Percentiles rank a stretch among this genome's conserved stretches.
These are phyloP conservation scores for Myathropa florea DNA, from an alignment of 2,888 invertebrate genomes.

Conservation along the genomic window DNA sequence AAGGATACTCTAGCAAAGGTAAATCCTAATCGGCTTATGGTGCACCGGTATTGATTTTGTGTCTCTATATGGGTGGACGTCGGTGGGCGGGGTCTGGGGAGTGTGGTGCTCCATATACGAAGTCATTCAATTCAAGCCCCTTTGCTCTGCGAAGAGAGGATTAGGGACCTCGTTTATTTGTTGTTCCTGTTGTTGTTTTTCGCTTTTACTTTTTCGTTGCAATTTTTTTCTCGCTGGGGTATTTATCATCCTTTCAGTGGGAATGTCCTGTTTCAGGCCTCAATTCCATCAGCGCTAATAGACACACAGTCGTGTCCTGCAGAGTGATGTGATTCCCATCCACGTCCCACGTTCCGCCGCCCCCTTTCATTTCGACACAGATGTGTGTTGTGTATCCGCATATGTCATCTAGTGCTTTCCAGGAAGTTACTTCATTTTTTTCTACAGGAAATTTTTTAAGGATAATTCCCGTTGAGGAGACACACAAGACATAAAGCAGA, in stretches of 20 bases:
- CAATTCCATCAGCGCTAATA: conserved; percentile 65
- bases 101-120: conserved; percentile 45
- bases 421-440: not conserved
- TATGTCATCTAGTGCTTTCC: conserved; percentile 35
- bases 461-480: conserved; percentile 47
- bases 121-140: conserved; percentile 59
- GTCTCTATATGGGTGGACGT: conserved; percentile 31
- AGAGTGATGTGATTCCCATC: not conserved
- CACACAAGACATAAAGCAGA: not conserved
- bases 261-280: conserved; percentile 48
- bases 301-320: conserved; percentile 12
- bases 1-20: conserved; percentile 49
- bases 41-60: conserved; percentile 68
- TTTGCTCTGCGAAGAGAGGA: conserved; percentile 43
- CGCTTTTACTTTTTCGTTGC: not conserved
- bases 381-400: conserved; percentile 27
- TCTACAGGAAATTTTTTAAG: conserved; percentile 35
- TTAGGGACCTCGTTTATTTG: conserved; percentile 27
- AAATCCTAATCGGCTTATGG: conserved; percentile 69
- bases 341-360: conserved; percentile 15
- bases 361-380: not conserved
- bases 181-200: not conserved
- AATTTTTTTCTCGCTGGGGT: not conserved
- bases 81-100: not conserved
- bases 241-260: conserved; percentile 21